These are phyloP conservation scores for Thunnus thynnus DNA, from an alignment of 2,113 vertebrate species.

Conservation along the genomic window DNA sequence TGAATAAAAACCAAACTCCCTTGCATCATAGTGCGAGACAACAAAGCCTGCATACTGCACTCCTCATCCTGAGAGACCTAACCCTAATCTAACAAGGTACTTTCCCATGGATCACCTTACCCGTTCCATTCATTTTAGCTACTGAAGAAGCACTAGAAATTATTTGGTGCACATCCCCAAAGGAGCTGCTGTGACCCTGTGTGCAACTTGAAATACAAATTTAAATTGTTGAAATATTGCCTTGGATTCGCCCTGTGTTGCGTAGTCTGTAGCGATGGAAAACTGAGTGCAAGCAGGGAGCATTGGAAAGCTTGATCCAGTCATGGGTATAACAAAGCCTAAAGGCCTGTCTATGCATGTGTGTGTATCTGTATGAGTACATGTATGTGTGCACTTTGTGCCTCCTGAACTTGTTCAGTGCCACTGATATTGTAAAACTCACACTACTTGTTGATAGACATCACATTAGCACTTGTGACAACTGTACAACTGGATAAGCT, in stretches of 20 bases:
- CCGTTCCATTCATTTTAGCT: constrained; percentile 32
- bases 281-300: neutral
- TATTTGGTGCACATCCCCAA: neutral
- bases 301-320: constrained; percentile 36
- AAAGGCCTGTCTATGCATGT: neutral
- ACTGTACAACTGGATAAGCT: neutral
- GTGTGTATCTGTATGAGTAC: neutral
- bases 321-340: neutral
- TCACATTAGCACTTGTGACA: neutral
- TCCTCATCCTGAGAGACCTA: constrained; percentile 17
- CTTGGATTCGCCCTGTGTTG: neutral
- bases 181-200: neutral
- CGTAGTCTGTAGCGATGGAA: neutral
- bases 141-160: neutral
- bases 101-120: constrained; percentile 73
- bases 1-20: constrained; percentile 23
- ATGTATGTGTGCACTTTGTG: neutral
- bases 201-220: neutral
- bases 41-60: constrained; percentile 44
- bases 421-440: neutral
- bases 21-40: constrained; percentile 11
- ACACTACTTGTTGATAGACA: neutral
- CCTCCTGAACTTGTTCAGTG: neutral
- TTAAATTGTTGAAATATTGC: neutral
- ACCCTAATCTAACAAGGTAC: constrained; percentile 4